Conservation (phyloP, 2,888 invertebrate genomes). For the Apotomis betuletana region DNA sequence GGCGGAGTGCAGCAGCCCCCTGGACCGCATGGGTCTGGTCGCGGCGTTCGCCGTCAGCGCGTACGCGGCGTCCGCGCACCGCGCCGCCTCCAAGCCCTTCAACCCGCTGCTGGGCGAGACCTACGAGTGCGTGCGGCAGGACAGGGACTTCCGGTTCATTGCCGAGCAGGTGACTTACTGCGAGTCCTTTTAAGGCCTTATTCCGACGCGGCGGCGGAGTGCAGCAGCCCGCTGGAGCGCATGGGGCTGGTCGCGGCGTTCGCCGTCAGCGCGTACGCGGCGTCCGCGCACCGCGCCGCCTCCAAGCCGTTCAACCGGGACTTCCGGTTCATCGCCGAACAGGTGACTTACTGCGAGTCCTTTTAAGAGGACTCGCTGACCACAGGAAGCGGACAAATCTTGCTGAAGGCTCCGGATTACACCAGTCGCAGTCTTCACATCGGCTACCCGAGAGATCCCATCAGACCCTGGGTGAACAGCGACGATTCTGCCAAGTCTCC, state of each 20-base stretch:
- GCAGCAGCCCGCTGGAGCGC: slow-evolving; percentile 81
- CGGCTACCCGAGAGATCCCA: too few species aligned
- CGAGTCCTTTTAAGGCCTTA: not conserved
- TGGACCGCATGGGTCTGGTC: slow-evolving; percentile 89
- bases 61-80: slow-evolving; percentile 88
- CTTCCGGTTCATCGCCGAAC: too few species aligned
- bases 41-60: slow-evolving; percentile 92
- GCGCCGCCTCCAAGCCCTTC: slow-evolving; percentile 93
- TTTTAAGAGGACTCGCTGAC: too few species aligned
- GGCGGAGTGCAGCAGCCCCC: slow-evolving; percentile 84
- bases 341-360: too few species aligned
- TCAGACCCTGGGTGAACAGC: too few species aligned
- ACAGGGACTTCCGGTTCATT: slow-evolving; percentile 90
- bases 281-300: slow-evolving; percentile 88
- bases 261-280: slow-evolving; percentile 90
- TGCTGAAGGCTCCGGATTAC: too few species aligned
- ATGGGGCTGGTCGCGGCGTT: slow-evolving; percentile 91
- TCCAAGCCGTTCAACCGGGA: too few species aligned
- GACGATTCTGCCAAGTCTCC: too few species aligned
- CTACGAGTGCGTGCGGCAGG: slow-evolving; percentile 90
- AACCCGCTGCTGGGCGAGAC: slow-evolving; percentile 93
- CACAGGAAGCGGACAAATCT: too few species aligned
- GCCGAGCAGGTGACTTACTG: slow-evolving; percentile 87
- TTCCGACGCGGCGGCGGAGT: too few species aligned
- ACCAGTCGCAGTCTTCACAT: too few species aligned